Evolutionary conservation across 2,113 vertebrate species (phyloP).

Genomic region (Syngnathus scovelli): DNA sequence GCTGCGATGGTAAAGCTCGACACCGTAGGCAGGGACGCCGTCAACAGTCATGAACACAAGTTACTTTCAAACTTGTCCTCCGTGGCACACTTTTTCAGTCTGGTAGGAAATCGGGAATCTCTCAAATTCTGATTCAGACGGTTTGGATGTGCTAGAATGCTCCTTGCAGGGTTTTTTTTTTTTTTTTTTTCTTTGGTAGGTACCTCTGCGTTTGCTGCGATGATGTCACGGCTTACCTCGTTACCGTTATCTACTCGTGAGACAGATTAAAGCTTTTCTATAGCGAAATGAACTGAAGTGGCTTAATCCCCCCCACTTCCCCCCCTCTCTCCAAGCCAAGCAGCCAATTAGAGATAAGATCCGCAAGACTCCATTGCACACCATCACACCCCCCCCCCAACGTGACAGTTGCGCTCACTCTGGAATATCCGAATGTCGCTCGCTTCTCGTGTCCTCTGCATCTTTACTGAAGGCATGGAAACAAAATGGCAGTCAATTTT

Average conservation of each 20-base stretch:
- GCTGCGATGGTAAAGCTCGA: too few relatives aligned
- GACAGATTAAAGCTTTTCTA: neutral
- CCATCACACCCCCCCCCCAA: conserved; percentile 41
- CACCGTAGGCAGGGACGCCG: too few relatives aligned
- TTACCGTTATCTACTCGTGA: neutral
- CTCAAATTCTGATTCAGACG: too few relatives aligned
- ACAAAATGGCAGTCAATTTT: neutral
- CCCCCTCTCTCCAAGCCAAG: conserved; percentile 66
- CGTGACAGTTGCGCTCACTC: conserved; percentile 37
- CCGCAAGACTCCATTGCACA: conserved; percentile 59
- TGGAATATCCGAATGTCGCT: conserved; percentile 51
- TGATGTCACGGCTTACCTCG: neutral
- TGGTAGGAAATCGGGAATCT: too few relatives aligned
- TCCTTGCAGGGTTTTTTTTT: too few relatives aligned
- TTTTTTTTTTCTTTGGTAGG: too few relatives aligned
- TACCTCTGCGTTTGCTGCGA: neutral
- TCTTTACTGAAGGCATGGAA: neutral
- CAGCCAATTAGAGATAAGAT: conserved; percentile 75
- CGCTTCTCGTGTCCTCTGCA: conserved; percentile 2
- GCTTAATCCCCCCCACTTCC: conserved; percentile 66
- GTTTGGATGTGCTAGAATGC: too few relatives aligned
- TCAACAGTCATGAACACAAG: too few relatives aligned
- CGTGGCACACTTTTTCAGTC: too few relatives aligned
- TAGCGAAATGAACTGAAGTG: conserved; percentile 18
- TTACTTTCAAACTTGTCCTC: too few relatives aligned